Base-by-base conservation (phyloP, 2,797 vertebrate genomes). In the Tympanoctomys barrerae region DNA sequence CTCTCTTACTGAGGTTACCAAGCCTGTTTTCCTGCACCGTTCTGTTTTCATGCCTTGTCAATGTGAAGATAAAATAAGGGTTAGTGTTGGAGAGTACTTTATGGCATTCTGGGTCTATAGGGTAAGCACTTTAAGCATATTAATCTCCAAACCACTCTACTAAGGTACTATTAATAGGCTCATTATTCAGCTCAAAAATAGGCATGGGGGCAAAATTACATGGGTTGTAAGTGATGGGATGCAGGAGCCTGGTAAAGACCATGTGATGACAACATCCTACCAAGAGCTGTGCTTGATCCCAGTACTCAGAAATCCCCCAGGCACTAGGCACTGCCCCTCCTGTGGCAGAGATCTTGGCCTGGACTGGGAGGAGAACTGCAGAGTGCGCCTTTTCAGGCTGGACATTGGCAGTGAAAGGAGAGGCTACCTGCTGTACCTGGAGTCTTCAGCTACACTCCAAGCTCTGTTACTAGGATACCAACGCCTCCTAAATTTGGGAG, bases 1-100 rank as follows among this genome's bases (percentile, higher is more conserved):
- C n/a, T 75, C 39, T 96, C 73, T 95, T 94, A 7, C 36, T 64
- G 86, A 93, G 59, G 62, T 95, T 66, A 73, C 33, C 61, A 79
- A 71, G 84, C 89, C 71, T 92, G 22, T 91, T 89, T 94, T 85
- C 68, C 91, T 73, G 4, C 46, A 2, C 46, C 62, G 16, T 87
- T 59, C 89, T 90, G 80, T 54, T 89, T 95, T 91, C n/a, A 85
- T 3, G 81, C 33, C 24, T 89, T 73, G 22, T 85, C 84, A 26
- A 42, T 61, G 73, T 91, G 80, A 87, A 77, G 61, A 42, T 73
- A 68, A 85, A 87, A 73, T 80, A 92, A 79, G 39, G 26, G 31
- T 73, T 75, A 31, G 28, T 71, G 73, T 81, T 84, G 80, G 57
- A 62, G 64, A 52, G 11, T 92, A 46, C 61, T 84, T 49, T 36